phyloP scores from a whole-genome alignment of 2,888 invertebrate species.

The Sesia bembeciformis region DNA sequence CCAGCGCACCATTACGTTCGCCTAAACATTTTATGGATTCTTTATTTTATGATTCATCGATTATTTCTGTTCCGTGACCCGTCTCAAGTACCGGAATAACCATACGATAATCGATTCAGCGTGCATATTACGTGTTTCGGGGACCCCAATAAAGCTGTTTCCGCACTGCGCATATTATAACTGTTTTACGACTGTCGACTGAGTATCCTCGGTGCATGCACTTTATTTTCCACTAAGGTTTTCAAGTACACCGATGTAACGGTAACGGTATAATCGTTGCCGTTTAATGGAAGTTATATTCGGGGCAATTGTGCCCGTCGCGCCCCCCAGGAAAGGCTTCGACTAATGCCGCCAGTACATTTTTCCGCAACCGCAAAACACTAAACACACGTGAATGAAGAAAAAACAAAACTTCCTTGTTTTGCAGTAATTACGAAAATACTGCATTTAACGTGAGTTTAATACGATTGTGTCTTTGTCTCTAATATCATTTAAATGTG shows the following conservation, averaged over 20 bases:
- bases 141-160: conserved; percentile 54
- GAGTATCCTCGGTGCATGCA: conserved; percentile 46
- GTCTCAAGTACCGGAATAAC: conserved; percentile 49
- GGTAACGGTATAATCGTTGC: conserved; percentile 45
- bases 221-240: conserved; percentile 33
- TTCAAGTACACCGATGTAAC: conserved; percentile 43
- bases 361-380: too few relatives aligned
- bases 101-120: conserved; percentile 57
- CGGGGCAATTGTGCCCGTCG: conserved; percentile 40
- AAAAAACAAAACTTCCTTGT: not conserved
- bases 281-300: conserved; percentile 47
- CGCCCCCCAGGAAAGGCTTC: conserved; percentile 26
- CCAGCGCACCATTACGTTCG: too few relatives aligned
- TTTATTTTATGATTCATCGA: conserved; percentile 47
- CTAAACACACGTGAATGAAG: not conserved
- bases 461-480: conserved; percentile 2
- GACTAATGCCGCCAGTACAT: conserved; percentile 27
- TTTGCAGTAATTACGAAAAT: conserved; percentile 2
- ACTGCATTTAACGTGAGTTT: conserved; percentile 3
- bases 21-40: conserved; percentile 36
- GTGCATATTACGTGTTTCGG: conserved; percentile 59
- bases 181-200: conserved; percentile 52
- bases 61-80: conserved; percentile 47
- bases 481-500: conserved; percentile 18
- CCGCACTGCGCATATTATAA: conserved; percentile 64